Percentiles rank a stretch among this genome's conserved stretches.
Conservation (phyloP, 1,140 invertebrate genomes). For the Drosophila trapezifrons region DNA sequence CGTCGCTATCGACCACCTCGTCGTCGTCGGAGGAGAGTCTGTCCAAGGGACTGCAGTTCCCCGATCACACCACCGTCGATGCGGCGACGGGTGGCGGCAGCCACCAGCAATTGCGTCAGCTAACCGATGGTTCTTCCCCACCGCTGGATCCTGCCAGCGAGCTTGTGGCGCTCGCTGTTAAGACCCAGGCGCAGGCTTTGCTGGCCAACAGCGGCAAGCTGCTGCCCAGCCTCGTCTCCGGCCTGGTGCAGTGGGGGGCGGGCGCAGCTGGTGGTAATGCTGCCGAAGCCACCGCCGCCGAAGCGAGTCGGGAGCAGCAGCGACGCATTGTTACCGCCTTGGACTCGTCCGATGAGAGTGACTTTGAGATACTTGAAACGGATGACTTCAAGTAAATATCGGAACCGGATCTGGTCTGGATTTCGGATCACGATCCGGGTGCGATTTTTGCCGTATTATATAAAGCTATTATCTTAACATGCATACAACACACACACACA, state of each 20-base stretch:
- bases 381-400: conserved; percentile 75
- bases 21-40: conserved; percentile 82
- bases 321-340: conserved; percentile 63
- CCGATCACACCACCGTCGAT: conserved; percentile 71
- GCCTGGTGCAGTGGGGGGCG: conserved; percentile 68
- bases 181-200: conserved; percentile 60
- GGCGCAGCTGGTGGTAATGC: conserved; percentile 2
- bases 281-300: conserved; percentile 5
- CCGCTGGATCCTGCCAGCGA: conserved; percentile 23
- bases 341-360: conserved; percentile 81
- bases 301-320: conserved; percentile 27
- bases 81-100: conserved; percentile 11
- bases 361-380: conserved; percentile 81
- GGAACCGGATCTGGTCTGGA: conserved; percentile 15
- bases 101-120: conserved; percentile 34
- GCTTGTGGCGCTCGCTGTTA: conserved; percentile 58
- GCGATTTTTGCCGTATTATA: conserved; percentile 56
- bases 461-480: conserved; percentile 66
- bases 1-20: conserved; percentile 77
- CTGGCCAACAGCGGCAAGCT: conserved; percentile 51
- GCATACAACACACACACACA: conserved; percentile 32
- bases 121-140: conserved; percentile 24
- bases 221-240: conserved; percentile 66
- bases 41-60: conserved; percentile 79
- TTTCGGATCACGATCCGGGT: conserved; percentile 3